These are phyloP conservation scores for Pelusios castaneus DNA, from an alignment of 2,113 vertebrate species.

Conservation along the genomic window DNA sequence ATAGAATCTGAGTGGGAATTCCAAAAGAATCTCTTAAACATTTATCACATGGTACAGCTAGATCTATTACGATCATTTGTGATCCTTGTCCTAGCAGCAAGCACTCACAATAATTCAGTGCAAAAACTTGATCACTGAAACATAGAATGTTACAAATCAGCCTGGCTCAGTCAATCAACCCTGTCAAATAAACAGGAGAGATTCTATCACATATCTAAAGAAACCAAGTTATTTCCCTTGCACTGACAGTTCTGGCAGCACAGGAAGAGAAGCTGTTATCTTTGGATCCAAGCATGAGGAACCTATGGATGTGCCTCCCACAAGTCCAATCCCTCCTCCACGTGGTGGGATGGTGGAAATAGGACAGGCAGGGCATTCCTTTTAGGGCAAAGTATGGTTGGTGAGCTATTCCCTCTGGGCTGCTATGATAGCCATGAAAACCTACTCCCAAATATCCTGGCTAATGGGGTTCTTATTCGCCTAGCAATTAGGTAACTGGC, in stretches of 20 bases:
- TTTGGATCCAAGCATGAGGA: neutral
- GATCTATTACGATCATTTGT: neutral
- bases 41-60: neutral
- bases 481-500: neutral
- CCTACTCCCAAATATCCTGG: neutral
- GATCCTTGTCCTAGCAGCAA: constrained; percentile 2
- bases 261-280: neutral
- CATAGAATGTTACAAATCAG: neutral
- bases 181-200: neutral
- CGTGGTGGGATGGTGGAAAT: neutral
- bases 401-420: neutral
- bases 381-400: neutral
- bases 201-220: fast-evolving
- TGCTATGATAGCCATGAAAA: neutral
- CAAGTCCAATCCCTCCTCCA: neutral
- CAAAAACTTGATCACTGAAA: neutral
- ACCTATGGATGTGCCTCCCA: neutral
- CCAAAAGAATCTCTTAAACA: constrained; percentile 2
- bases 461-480: neutral
- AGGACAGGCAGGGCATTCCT: neutral
- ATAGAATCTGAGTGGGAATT: constrained; percentile 3
- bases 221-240: neutral
- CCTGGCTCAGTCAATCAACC: neutral
- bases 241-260: neutral
- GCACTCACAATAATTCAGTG: neutral